These are phyloP conservation scores for Tenthredo mesomela DNA, from an alignment of 2,888 invertebrate species.

Conservation along the genomic window DNA sequence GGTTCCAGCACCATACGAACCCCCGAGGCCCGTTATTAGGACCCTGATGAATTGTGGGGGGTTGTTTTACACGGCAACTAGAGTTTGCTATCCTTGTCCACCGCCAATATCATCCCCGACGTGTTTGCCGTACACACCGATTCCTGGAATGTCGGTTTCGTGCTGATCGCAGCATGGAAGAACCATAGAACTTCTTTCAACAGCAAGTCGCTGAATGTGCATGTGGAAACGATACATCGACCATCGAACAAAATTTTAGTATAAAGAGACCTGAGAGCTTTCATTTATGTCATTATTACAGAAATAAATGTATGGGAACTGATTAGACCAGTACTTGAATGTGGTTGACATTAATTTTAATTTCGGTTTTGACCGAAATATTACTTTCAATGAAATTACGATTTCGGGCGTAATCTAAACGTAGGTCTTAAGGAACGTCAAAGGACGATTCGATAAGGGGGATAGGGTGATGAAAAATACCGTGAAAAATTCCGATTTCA, in stretches of 20 bases:
- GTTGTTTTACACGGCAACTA: conserved; percentile 61
- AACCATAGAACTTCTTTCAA: background rate
- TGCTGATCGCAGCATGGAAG: conserved; percentile 8
- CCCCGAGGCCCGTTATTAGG: conserved; percentile 55
- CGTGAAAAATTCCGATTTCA: background rate
- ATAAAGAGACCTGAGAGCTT: background rate
- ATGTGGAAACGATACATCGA: background rate
- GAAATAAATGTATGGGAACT: background rate
- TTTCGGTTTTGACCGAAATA: background rate
- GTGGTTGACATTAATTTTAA: background rate
- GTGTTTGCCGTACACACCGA: conserved; percentile 26
- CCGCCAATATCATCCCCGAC: background rate
- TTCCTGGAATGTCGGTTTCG: conserved; percentile 39
- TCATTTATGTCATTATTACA: background rate
- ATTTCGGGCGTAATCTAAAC: background rate
- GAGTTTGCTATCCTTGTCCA: conserved; percentile 17
- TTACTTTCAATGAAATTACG: background rate
- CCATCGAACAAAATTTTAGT: background rate
- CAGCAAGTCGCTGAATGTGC: background rate
- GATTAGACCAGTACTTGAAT: background rate
- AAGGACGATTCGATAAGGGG: too few relatives aligned
- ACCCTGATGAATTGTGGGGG: conserved; percentile 61
- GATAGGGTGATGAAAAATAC: background rate
- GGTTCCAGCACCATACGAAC: conserved; percentile 60
- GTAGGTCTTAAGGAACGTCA: too few relatives aligned